Percentiles rank a stretch among this genome's conserved stretches.
Evolutionary conservation across 2,888 invertebrate species (phyloP).

Genomic region (Callyntrura sp.): DNA sequence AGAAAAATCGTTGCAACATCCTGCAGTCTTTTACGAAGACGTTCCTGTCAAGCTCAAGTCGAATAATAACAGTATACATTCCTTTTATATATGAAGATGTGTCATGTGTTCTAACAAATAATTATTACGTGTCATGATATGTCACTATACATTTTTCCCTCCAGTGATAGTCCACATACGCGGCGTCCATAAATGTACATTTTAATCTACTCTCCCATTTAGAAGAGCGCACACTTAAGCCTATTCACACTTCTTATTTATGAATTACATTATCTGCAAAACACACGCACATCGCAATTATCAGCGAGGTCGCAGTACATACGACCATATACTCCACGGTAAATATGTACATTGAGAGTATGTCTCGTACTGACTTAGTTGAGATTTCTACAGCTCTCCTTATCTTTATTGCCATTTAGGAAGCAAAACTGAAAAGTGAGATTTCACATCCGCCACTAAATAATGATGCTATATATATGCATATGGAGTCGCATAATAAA

Average conservation of each 20-base stretch:
- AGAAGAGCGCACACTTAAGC: not conserved
- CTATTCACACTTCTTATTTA: not conserved
- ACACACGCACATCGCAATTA: not conserved
- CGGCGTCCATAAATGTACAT: slow-evolving; percentile 39
- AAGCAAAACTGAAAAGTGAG: slow-evolving; percentile 33
- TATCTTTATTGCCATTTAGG: slow-evolving; percentile 50
- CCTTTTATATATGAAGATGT: slow-evolving; percentile 20
- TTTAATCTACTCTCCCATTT: slow-evolving; percentile 33
- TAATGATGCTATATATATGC: not conserved
- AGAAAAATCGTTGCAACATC: slow-evolving; percentile 28
- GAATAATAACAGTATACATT: not conserved
- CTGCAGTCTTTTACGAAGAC: not conserved
- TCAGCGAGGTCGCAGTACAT: not conserved
- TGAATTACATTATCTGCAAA: slow-evolving; percentile 20
- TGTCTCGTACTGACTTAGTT: not conserved
- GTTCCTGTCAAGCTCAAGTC: not conserved
- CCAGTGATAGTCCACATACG: slow-evolving; percentile 10
- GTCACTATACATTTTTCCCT: slow-evolving; percentile 5
- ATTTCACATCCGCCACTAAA: slow-evolving; percentile 22
- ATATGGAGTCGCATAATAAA: not conserved
- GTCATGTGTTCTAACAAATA: slow-evolving; percentile 25
- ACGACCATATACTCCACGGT: not conserved
- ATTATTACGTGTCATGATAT: slow-evolving; percentile 36
- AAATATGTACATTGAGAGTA: not conserved
- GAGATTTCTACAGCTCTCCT: slow-evolving; percentile 5